These are phyloP conservation scores for Hylia prasina DNA, from an alignment of 2,113 vertebrate species.

Conservation along the genomic window DNA sequence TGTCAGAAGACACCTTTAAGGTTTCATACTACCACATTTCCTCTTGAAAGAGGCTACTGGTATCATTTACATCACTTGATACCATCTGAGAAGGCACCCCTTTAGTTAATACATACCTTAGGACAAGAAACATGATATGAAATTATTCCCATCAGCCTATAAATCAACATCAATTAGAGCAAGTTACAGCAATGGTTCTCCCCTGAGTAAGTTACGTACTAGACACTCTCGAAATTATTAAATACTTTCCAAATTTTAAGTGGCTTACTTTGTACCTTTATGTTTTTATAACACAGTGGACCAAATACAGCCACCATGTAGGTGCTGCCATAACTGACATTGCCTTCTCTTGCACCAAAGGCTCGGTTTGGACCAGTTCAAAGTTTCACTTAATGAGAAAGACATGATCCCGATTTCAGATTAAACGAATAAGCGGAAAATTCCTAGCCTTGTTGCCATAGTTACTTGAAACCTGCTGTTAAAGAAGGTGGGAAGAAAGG, in stretches of 20 bases:
- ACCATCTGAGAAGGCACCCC: background rate
- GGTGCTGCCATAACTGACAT: background rate
- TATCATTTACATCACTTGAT: background rate
- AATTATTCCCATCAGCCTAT: background rate
- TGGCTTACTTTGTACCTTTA: background rate
- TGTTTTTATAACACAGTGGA: background rate
- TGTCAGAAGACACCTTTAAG: background rate
- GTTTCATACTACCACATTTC: background rate
- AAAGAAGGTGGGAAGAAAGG: background rate
- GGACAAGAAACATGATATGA: background rate
- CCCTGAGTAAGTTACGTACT: background rate
- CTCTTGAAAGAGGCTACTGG: background rate
- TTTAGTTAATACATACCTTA: background rate
- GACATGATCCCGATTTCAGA: background rate
- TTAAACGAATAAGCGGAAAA: background rate
- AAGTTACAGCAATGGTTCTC: background rate
- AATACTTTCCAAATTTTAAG: background rate
- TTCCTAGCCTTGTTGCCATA: background rate
- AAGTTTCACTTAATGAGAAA: background rate
- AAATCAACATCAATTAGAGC: background rate
- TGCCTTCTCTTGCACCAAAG: background rate
- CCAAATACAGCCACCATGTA: background rate
- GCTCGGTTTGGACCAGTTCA: background rate
- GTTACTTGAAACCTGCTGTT: slow-evolving; percentile 1
- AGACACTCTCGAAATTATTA: background rate